phyloP scores from a whole-genome alignment of 2,888 invertebrate species.

The Eupithecia vulgata region DNA sequence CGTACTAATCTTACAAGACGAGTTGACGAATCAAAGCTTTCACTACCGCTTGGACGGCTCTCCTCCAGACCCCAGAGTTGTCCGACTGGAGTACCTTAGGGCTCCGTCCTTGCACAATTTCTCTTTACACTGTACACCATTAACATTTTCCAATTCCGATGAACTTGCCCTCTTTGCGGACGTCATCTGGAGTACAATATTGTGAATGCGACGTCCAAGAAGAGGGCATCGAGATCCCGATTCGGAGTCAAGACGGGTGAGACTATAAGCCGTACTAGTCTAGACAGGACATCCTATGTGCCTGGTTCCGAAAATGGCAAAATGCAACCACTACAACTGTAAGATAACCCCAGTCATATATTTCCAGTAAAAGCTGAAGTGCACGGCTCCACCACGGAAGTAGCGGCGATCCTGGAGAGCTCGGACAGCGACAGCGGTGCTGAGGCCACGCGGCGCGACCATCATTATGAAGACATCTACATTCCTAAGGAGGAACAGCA shows the following conservation, averaged over 20 bases:
- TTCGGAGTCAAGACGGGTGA: too few relatives aligned
- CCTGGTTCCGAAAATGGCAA: background rate
- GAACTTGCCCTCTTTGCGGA: background rate
- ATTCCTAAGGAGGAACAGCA: conserved; percentile 85
- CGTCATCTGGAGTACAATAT: too few relatives aligned
- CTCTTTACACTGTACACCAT: background rate
- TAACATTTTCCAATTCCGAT: background rate
- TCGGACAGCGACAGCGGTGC: conserved; percentile 79
- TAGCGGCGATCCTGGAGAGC: conserved; percentile 62
- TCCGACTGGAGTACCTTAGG: background rate
- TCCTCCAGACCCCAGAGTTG: background rate
- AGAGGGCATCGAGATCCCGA: too few relatives aligned
- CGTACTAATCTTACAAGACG: background rate
- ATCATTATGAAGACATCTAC: conserved; percentile 93
- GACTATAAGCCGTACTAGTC: too few relatives aligned
- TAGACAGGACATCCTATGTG: too few relatives aligned
- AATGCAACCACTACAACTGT: background rate
- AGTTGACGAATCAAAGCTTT: background rate
- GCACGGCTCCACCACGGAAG: conserved; percentile 86
- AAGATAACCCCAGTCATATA: background rate
- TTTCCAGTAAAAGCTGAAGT: conserved; percentile 92
- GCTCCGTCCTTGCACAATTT: background rate
- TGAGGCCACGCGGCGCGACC: conserved; percentile 75
- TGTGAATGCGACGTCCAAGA: too few relatives aligned
- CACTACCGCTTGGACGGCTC: background rate